phyloP scores from a whole-genome alignment of 2,888 invertebrate species.

The Petrolisthes cinctipes region DNA sequence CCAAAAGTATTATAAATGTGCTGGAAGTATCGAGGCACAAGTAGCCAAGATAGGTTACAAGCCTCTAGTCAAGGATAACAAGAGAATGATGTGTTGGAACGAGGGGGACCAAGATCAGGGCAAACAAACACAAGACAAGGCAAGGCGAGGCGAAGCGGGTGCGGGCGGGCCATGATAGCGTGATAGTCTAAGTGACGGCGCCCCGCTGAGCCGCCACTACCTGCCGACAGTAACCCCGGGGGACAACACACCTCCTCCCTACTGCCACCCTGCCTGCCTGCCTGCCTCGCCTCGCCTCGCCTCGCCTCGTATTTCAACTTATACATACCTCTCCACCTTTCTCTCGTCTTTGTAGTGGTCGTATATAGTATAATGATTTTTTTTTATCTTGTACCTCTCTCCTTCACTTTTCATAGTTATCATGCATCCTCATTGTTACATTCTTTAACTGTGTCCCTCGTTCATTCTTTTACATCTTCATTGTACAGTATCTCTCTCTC shows the following conservation, averaged over 20 bases:
- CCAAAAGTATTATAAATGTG: not conserved
- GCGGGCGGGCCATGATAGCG: slow-evolving; percentile 44
- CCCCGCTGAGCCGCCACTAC: slow-evolving; percentile 55
- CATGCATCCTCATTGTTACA: no score
- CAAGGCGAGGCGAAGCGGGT: slow-evolving; percentile 29
- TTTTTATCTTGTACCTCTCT: slow-evolving; percentile 7
- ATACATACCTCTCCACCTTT: slow-evolving; percentile 5
- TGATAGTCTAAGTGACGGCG: slow-evolving; percentile 58
- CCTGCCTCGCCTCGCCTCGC: not conserved
- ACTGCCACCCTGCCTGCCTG: not conserved
- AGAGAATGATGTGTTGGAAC: not conserved
- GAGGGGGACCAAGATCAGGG: not conserved
- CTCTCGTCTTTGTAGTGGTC: slow-evolving; percentile 8
- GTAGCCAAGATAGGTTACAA: not conserved
- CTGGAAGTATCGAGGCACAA: not conserved
- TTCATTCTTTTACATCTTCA: no score
- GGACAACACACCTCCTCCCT: slow-evolving; percentile 26
- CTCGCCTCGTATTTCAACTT: not conserved
- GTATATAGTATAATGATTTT: not conserved
- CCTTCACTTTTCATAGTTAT: slow-evolving; percentile 1
- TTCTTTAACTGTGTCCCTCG: no score
- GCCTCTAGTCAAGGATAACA: not conserved
- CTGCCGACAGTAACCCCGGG: slow-evolving; percentile 49
- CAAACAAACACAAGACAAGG: not conserved
- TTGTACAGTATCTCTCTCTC: no score